Percentiles rank a stretch among this genome's conserved stretches.
phyloP scores from a whole-genome alignment of 1,140 invertebrate genomes.

The Maniola jurtina region DNA sequence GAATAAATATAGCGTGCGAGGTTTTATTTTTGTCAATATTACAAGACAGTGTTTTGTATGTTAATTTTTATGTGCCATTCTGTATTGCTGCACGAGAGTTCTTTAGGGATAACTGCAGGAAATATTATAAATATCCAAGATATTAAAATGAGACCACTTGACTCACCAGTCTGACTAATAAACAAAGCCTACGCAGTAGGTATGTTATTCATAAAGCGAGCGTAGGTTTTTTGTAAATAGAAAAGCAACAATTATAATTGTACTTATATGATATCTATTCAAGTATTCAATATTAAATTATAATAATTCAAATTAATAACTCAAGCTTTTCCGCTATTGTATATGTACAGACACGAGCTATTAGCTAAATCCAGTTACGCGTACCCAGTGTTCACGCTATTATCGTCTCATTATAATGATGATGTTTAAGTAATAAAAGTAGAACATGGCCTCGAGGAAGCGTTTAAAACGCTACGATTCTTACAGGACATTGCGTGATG shows the following conservation, averaged over 20 bases:
- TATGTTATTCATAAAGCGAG: too few relatives aligned
- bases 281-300: not conserved
- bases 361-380: not conserved
- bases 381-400: not conserved
- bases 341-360: not conserved
- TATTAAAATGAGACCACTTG: slow-evolving; percentile 1
- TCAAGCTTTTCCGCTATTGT: not conserved
- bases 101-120: not conserved
- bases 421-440: slow-evolving; percentile 8
- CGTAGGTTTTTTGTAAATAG: not conserved
- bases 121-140: not conserved
- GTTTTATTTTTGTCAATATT: slow-evolving; percentile 15
- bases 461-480: not conserved
- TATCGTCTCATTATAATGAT: slow-evolving; percentile 6
- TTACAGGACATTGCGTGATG: slow-evolving; percentile 11
- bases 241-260: not conserved
- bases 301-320: not conserved
- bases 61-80: slow-evolving; percentile 6
- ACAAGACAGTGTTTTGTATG: slow-evolving; percentile 6
- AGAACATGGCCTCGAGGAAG: slow-evolving; percentile 6
- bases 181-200: not conserved
- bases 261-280: not conserved
- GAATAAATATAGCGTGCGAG: slow-evolving; percentile 6
- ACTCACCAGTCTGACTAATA: not conserved
- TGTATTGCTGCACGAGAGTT: not conserved